Conservation (phyloP, 2,888 invertebrate species). For the Xanthia icteritia region DNA sequence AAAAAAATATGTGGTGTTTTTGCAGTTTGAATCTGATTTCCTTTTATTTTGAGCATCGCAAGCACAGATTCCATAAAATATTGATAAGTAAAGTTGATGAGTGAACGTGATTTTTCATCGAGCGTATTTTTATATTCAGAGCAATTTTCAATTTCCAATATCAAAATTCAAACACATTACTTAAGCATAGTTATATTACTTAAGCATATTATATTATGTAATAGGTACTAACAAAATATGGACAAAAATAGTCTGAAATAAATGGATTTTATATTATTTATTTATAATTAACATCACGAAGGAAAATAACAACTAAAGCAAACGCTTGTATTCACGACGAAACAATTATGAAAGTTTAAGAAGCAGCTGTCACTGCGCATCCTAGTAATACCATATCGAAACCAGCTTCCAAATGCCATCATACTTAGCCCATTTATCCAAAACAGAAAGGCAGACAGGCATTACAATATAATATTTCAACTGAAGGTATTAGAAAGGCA, state of each 20-base stretch:
- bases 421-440: constrained; percentile 59
- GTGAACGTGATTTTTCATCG: constrained; percentile 35
- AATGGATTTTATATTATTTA: no score
- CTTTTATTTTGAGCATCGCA: constrained; percentile 27
- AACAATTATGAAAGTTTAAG: not conserved
- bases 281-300: no score
- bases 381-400: constrained; percentile 49
- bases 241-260: no score
- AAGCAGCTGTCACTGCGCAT: constrained; percentile 23
- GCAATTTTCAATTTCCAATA: not conserved
- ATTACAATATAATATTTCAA: constrained; percentile 66
- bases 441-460: constrained; percentile 60
- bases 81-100: constrained; percentile 47
- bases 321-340: not conserved
- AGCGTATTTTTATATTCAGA: constrained; percentile 19
- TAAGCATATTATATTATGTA: no score
- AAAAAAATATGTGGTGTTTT: not conserved
- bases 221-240: no score
- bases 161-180: not conserved
- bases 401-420: constrained; percentile 60
- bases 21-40: not conserved
- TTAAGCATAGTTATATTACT: no score
- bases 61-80: not conserved
- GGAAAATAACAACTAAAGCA: no score
- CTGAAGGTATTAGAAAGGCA: constrained; percentile 85